Percentiles rank a stretch among this genome's conserved stretches.
Conservation (phyloP, 2,888 invertebrate genomes). For the Oxyscelio sp. region DNA sequence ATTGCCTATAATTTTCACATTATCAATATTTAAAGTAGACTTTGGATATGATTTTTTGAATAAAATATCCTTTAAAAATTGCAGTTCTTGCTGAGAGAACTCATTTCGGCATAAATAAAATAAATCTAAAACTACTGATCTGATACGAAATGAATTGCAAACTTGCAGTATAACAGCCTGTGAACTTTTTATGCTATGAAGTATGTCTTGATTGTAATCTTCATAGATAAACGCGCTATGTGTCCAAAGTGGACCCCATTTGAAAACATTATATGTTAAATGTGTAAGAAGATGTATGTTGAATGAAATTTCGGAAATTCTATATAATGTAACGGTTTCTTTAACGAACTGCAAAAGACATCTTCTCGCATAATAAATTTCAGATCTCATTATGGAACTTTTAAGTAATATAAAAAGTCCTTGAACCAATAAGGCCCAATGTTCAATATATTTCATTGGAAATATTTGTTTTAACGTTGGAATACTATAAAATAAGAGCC, state of each 20-base stretch:
- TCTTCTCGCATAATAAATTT: conserved; percentile 28
- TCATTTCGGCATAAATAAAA: too few relatives aligned
- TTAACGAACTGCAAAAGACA: conserved; percentile 45
- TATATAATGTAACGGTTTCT: conserved; percentile 38
- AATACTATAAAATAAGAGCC: conserved; percentile 51
- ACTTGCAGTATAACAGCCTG: background rate
- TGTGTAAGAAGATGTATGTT: conserved; percentile 43
- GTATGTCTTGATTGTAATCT: conserved; percentile 48
- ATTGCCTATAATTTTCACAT: too few relatives aligned
- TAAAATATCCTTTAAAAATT: too few relatives aligned
- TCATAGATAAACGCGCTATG: conserved; percentile 70
- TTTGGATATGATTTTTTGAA: too few relatives aligned
- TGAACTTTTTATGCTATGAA: background rate
- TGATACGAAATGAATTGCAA: too few relatives aligned
- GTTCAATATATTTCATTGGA: conserved; percentile 33
- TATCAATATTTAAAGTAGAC: too few relatives aligned
- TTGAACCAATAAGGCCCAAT: conserved; percentile 51
- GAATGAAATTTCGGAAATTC: conserved; percentile 6
- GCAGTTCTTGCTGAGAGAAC: too few relatives aligned
- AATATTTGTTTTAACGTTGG: conserved; percentile 44
- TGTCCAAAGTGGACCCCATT: conserved; percentile 47
- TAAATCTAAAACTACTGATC: too few relatives aligned
- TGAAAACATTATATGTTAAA: conserved; percentile 3
- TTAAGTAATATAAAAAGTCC: conserved; percentile 32
- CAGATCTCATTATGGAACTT: conserved; percentile 40